A percentile compares a stretch with the other conserved stretches of the same genome.
These are phyloP conservation scores for Trinectes maculatus DNA, from an alignment of 2,113 vertebrate species.

Conservation along the genomic window DNA sequence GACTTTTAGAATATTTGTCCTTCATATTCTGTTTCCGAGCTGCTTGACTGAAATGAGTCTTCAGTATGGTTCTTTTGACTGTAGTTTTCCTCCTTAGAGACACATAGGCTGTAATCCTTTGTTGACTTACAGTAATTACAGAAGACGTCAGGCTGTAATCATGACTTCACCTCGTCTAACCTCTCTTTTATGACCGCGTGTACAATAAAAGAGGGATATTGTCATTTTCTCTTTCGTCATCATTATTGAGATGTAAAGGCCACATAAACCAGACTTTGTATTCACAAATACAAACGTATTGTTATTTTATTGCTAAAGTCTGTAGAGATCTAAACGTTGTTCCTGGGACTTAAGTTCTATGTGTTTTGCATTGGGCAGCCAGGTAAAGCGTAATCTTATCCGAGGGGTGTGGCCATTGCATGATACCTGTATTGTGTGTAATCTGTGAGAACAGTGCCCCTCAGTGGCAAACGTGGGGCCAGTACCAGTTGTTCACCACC, in stretches of 20 bases:
- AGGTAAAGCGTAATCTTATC: constrained; percentile 7
- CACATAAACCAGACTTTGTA: neutral
- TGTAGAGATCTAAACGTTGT: neutral
- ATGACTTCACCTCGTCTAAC: constrained; percentile 36
- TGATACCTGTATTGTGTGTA: neutral
- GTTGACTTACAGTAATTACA: constrained; percentile 67
- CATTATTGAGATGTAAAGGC: too few species aligned
- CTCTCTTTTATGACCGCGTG: constrained; percentile 24
- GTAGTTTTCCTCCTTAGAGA: constrained; percentile 15
- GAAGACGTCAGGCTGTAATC: constrained; percentile 56
- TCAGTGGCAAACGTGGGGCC: constrained; percentile 3
- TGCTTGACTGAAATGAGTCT: neutral
- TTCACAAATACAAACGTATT: neutral
- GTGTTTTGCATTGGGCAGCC: neutral
- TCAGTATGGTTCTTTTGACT: constrained; percentile 14
- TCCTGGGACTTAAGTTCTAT: too few species aligned
- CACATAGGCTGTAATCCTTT: constrained; percentile 55
- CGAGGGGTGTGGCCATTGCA: neutral
- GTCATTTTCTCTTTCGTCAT: neutral
- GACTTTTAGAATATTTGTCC: too few species aligned
- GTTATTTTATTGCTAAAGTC: neutral
- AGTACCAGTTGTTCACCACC: neutral
- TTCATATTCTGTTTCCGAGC: neutral
- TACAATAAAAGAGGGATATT: constrained; percentile 38
- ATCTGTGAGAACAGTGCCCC: neutral